Percentiles rank a stretch among this genome's conserved stretches.
Conservation (phyloP, 2,113 vertebrate species). For the Chionodraco myersi region DNA sequence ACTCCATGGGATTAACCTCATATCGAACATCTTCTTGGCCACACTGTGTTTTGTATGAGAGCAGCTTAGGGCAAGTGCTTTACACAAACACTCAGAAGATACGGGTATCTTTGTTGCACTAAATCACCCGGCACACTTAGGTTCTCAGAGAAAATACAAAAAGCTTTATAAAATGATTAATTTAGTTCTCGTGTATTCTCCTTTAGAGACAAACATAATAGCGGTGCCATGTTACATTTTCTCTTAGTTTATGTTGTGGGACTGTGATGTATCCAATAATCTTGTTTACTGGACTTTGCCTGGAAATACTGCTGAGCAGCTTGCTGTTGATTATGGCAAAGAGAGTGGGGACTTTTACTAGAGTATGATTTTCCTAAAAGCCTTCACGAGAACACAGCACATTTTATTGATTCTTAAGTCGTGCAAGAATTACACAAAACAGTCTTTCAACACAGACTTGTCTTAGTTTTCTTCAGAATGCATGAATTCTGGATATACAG, state of each 20-base stretch:
- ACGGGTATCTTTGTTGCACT: not conserved
- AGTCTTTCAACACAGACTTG: conserved; percentile 9
- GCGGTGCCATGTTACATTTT: not conserved
- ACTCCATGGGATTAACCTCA: not conserved
- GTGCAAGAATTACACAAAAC: conserved; percentile 33
- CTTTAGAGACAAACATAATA: not conserved
- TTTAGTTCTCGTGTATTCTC: not conserved
- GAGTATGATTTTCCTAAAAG: conserved; percentile 5
- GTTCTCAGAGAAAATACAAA: not conserved
- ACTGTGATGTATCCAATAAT: not conserved
- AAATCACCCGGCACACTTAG: not conserved
- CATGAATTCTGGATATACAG: conserved; percentile 4
- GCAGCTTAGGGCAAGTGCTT: not conserved
- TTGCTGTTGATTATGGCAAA: conserved; percentile 7
- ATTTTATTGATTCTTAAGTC: conserved; percentile 16
- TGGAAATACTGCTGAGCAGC: not conserved
- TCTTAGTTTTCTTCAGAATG: not conserved
- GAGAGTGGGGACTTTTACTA: not conserved
- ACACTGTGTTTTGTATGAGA: not conserved
- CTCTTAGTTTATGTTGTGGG: conserved; percentile 1
- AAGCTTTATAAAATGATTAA: not conserved
- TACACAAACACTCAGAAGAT: not conserved
- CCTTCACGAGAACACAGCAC: conserved; percentile 2
- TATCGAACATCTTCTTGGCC: not conserved
- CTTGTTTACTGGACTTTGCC: conserved; percentile 24